Evolutionary conservation across 2,888 invertebrate genomes (phyloP).

Genomic region (Diadegma fenestrale): DNA sequence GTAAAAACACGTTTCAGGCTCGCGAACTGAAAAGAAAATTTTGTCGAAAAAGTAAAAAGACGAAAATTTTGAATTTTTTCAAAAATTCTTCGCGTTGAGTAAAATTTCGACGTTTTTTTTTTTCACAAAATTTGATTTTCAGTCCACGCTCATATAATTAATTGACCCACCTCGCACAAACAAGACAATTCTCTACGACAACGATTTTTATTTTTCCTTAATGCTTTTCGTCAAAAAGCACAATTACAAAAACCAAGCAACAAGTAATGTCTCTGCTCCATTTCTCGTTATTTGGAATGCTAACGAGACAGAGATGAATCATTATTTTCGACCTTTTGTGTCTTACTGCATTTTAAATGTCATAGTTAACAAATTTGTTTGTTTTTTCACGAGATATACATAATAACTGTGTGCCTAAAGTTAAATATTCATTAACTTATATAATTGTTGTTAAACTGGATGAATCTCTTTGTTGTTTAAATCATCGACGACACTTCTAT

Average conservation of each 20-base stretch:
- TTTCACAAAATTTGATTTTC: no score
- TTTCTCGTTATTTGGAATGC: constrained; percentile 79
- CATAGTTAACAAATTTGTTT: constrained; percentile 82
- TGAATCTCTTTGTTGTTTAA: constrained; percentile 52
- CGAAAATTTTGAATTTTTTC: no score
- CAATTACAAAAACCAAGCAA: constrained; percentile 86
- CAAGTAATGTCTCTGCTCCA: constrained; percentile 80
- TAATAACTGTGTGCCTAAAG: constrained; percentile 77
- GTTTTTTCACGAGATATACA: constrained; percentile 76
- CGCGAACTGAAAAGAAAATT: no score
- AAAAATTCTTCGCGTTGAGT: no score
- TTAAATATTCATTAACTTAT: constrained; percentile 74
- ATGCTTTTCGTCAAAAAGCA: constrained; percentile 82
- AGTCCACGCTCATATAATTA: constrained; percentile 1
- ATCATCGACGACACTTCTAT: constrained; percentile 51
- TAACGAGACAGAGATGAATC: constrained; percentile 73
- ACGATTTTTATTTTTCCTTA: constrained; percentile 82
- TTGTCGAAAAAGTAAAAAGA: no score
- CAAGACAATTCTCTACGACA: constrained; percentile 79
- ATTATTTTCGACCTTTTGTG: constrained; percentile 4
- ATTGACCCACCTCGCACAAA: constrained; percentile 29
- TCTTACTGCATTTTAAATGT: constrained; percentile 62
- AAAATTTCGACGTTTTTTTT: no score
- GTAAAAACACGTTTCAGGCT: no score
- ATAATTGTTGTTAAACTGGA: constrained; percentile 61